These are phyloP conservation scores for Eretmochelys imbricata DNA, from an alignment of 2,113 vertebrate species.

Conservation along the genomic window DNA sequence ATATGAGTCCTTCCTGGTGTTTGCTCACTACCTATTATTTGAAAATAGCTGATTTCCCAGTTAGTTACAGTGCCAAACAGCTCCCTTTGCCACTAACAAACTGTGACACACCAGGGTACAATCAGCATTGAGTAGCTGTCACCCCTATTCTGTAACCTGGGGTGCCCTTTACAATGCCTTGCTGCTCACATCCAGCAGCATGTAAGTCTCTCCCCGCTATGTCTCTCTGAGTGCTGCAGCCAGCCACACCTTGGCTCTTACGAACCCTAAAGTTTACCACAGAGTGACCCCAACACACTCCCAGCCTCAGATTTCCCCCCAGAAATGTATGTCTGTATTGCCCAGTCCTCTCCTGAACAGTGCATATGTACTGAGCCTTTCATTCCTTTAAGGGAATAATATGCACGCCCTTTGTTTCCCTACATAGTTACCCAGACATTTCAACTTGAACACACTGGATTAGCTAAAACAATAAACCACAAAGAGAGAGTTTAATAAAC, in stretches of 20 bases:
- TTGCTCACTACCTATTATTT: background rate
- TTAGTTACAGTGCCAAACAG: background rate
- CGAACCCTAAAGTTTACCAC: background rate
- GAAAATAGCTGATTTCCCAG: background rate
- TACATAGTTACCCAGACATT: no score
- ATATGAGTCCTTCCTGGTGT: background rate
- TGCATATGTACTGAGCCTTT: background rate
- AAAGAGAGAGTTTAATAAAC: no score
- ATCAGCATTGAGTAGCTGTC: no score
- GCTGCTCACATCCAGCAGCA: no score
- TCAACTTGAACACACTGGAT: background rate
- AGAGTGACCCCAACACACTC: background rate
- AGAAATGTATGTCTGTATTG: no score
- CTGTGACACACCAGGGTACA: background rate
- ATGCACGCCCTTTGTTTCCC: background rate
- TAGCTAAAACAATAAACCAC: background rate
- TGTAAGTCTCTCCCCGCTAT: no score
- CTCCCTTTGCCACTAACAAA: background rate
- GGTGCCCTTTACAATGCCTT: no score
- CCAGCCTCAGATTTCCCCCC: no score
- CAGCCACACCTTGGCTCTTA: background rate
- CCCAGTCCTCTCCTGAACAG: background rate
- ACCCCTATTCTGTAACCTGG: no score
- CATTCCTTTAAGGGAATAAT: background rate
- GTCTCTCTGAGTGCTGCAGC: no score